Conservation (phyloP, 1,140 invertebrate genomes). For the Helicoverpa armigera region DNA sequence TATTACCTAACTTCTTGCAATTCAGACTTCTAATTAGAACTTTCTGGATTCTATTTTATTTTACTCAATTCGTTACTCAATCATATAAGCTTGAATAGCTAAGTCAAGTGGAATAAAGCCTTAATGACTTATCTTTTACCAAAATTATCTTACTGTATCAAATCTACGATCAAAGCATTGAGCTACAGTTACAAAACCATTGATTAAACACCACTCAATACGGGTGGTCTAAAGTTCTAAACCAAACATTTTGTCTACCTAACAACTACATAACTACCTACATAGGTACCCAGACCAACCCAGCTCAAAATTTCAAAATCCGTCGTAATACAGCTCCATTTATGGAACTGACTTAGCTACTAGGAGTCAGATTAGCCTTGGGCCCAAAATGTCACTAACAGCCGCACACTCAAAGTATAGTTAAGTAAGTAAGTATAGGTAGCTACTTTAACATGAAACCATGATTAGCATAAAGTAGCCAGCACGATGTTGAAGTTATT, state of each 20-base stretch:
- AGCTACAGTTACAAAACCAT: background rate
- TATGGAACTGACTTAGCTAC: constrained; percentile 25
- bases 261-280: background rate
- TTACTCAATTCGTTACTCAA: too few relatives aligned
- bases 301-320: constrained; percentile 32
- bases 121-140: too few relatives aligned
- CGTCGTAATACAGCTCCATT: constrained; percentile 16
- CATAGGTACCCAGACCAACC: background rate
- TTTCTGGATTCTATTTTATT: too few relatives aligned
- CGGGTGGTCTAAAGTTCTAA: constrained; percentile 12
- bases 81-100: too few relatives aligned
- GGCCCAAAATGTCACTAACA: constrained; percentile 35
- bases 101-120: too few relatives aligned
- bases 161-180: too few relatives aligned
- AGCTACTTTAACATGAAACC: background rate
- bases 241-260: background rate
- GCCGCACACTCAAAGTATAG: background rate
- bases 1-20: too few relatives aligned
- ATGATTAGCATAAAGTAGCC: constrained; percentile 9
- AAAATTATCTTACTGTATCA: too few relatives aligned
- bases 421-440: background rate
- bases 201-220: background rate
- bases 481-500: constrained; percentile 5
- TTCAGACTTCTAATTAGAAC: too few relatives aligned
- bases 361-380: constrained; percentile 29